Conservation (phyloP, 2,888 invertebrate genomes). For the Tenthredo notha region DNA sequence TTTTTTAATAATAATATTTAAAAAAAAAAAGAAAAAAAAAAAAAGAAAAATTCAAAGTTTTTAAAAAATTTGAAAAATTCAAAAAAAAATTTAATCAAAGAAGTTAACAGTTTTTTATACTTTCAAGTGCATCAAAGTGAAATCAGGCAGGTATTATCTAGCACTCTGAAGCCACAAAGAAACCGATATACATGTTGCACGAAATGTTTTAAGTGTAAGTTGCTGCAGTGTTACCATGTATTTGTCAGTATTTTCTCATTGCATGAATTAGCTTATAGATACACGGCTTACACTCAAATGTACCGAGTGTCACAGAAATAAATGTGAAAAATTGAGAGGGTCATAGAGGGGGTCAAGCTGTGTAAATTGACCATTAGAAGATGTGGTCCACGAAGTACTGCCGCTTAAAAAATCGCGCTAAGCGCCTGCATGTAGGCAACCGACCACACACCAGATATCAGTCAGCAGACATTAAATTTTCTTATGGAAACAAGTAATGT, state of each 20-base stretch:
- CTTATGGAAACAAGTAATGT: too few species aligned
- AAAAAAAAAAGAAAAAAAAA: not conserved
- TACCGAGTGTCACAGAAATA: too few species aligned
- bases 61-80: not conserved
- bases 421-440: too few species aligned
- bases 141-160: conserved; percentile 65
- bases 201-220: conserved; percentile 71
- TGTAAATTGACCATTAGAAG: too few species aligned
- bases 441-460: too few species aligned
- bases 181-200: conserved; percentile 69
- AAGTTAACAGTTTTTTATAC: not conserved
- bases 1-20: not conserved
- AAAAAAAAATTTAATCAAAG: not conserved
- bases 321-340: too few species aligned
- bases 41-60: not conserved
- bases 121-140: conserved; percentile 55
- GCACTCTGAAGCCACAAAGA: not conserved
- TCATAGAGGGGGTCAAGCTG: too few species aligned
- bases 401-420: too few species aligned
- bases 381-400: too few species aligned
- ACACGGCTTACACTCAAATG: not conserved
- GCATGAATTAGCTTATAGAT: not conserved
- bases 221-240: conserved; percentile 59
- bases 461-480: too few species aligned
- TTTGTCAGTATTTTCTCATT: not conserved